Conservation (phyloP, 2,888 invertebrate species). For the Bhutanitis thaidina region DNA sequence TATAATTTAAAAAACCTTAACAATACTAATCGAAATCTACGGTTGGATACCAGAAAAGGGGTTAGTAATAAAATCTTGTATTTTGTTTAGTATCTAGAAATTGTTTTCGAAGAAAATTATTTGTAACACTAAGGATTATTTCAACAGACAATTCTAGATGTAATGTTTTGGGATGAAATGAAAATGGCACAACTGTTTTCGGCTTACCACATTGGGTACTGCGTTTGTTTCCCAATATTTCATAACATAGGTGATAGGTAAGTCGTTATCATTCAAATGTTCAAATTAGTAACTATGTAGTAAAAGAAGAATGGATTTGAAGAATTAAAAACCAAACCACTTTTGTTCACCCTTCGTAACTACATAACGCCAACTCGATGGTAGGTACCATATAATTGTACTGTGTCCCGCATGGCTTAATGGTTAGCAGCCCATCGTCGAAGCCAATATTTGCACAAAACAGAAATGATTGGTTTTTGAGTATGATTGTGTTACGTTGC, state of each 20-base stretch:
- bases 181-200: conserved; percentile 58
- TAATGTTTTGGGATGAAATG: conserved; percentile 59
- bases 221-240: conserved; percentile 69
- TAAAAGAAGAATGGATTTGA: no score
- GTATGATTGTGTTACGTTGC: no score
- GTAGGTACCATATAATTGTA: no score
- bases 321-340: no score
- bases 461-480: no score
- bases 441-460: no score
- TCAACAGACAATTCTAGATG: conserved; percentile 43
- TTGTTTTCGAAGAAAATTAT: not conserved
- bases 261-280: conserved; percentile 18
- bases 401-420: no score
- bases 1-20: not conserved
- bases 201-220: conserved; percentile 68
- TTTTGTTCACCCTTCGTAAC: no score
- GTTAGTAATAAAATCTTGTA: conserved; percentile 14
- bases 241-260: conserved; percentile 66
- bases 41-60: conserved; percentile 22
- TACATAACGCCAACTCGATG: no score
- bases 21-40: conserved; percentile 17
- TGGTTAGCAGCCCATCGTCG: no score
- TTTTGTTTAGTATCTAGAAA: not conserved
- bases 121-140: not conserved
- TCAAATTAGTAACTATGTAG: no score